phyloP scores from a whole-genome alignment of 53 echinoderm and acorn worm genomes.

The Mesocentrotus franciscanus region DNA sequence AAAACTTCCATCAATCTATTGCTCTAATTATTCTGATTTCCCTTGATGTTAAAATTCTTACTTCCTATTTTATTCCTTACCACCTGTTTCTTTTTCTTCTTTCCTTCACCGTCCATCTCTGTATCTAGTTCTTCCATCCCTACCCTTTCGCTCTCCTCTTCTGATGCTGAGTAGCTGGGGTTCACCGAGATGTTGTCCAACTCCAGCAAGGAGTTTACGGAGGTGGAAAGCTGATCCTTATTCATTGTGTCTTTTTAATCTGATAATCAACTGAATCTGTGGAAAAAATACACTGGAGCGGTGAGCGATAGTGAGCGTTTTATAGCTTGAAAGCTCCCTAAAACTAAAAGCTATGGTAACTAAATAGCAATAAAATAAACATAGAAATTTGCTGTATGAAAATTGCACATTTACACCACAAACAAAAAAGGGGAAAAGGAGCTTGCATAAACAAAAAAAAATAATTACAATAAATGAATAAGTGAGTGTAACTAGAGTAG shows the following conservation, averaged over 20 bases:
- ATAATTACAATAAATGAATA: too few relatives aligned
- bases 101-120: conserved; percentile 59
- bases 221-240: conserved; percentile 58
- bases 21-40: background rate
- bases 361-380: too few relatives aligned
- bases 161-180: conserved; percentile 73
- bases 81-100: conserved; percentile 63
- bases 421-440: too few relatives aligned
- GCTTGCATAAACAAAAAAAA: too few relatives aligned
- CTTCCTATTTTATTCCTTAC: background rate
- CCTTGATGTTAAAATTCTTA: background rate
- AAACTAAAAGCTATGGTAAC: background rate
- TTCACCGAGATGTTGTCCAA: conserved; percentile 67
- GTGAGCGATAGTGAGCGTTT: background rate
- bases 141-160: conserved; percentile 75
- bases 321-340: background rate
- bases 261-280: background rate
- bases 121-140: conserved; percentile 67
- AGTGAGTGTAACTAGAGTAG: too few relatives aligned
- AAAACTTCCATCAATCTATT: background rate
- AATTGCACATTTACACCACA: too few relatives aligned
- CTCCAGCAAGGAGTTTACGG: conserved; percentile 57
- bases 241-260: conserved; percentile 10
- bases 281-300: background rate
- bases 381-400: too few relatives aligned